Evolutionary conservation across 2,797 vertebrate genomes (phyloP), one percentile per base, ranked within the genome.

Genomic region (Danio albolineatus): DNA sequence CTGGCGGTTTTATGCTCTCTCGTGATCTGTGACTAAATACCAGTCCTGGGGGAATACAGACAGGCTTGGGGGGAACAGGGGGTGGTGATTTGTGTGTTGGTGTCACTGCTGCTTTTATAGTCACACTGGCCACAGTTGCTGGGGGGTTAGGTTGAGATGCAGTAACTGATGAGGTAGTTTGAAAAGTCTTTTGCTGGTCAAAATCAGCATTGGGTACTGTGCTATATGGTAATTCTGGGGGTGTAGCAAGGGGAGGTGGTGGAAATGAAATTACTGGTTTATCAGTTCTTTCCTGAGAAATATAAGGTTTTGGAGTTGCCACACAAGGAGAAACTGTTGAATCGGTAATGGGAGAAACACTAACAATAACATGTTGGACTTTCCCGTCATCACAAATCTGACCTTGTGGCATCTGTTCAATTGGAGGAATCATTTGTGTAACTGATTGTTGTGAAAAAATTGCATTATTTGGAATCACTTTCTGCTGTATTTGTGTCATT

Each of bases 51-150:
- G 97, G 97, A 93, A 98, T 96, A 78, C 91, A 95, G 80, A 95
- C 88, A 78, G 98, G 98, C 84, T 99, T 99, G 46, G 98, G 98
- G 84, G 98, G 97, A 82, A 99, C 95, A 76, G 97, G 97, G 81
- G 97, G 97, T 83, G 97, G 97, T 85, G 92, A 85, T 89, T 96
- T 98, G 72, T 89, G 61, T 48, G 82, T 43, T 81, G 93, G 89
- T 83, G 82, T 76, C 13, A 83, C 82, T 49, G 81, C 67, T 16
- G 90, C 87, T 74, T 84, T 73, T 54, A 85, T 65, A 88, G 84
- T 83, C 86, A 89, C 1, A 3, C 54, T 76, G 72, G 44, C 85
- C 87, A 84, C 82, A 82, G 16, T 78, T 82, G 36, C 17, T 49
- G 79, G 54, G 59, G 86, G 69, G 82, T 65, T 85, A 82, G 85